Base-by-base conservation (phyloP, 2,888 invertebrate species). In the Trachelus troglodyta region DNA sequence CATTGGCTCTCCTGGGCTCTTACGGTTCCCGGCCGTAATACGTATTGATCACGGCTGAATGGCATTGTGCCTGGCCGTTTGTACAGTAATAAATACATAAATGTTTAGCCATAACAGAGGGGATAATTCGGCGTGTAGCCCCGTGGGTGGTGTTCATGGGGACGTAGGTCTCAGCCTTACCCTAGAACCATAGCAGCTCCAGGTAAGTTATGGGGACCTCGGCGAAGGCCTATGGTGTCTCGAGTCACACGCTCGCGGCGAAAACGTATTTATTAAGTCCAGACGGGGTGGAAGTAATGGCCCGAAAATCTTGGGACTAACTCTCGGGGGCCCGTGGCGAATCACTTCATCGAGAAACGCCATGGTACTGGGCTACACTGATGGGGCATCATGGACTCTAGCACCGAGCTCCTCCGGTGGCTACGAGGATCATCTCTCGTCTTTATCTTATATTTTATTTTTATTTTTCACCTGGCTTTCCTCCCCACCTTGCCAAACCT, bases 71-170 rank as follows among this genome's bases (percentile, higher is more conserved):
- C 80, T 74, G 82, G 76, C 77, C 83, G 81, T 86, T 88, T 88
- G 86, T 86, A 83, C 84, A 82, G 84, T 83, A 87, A 88, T 88
- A 88, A 88, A 88, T 87, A 86, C 83, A 85, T 86, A 87, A 88
- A 87, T 87, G 85, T 87, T 87, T 87, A 83, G 82, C 85, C 86
- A 86, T 85, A 87, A 86, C 83, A 82, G 84, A 79, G 82, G 81
- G 85, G 83, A 86, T 85, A 87, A 87, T 86, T 86, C 83, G 85
- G 82, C 85, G 84, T 83, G 85, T 79, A 85, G 82, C 80, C 82
- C 82, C 76, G 79, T 83, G 83, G 80, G 79, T 83, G 83, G 79
- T 83, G 81, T 30, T 69, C 69, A 34, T 35, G n/a, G 34, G 34
- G 75, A 30, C 34, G 31, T 33, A 33, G 69, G 33, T 33, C 40